Evolutionary conservation across 2,888 invertebrate genomes (phyloP), one percentile per base, ranked within the genome.

Genomic region (Drosophila barbarae): DNA sequence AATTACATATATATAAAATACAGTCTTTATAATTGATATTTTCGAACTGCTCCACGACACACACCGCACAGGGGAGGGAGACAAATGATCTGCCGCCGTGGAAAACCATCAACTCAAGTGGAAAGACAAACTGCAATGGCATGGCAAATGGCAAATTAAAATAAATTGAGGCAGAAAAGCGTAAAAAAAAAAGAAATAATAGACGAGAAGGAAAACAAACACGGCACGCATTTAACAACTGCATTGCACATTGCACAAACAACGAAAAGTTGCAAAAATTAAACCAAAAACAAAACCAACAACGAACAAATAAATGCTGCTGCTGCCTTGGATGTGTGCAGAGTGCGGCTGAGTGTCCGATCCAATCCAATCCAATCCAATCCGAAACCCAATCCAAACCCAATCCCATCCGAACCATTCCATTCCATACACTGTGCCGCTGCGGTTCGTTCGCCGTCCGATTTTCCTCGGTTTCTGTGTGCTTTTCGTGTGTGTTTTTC

Each of bases 391-490:
- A 23, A 18, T 28, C 57, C 41, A 32, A n/a, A 8, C 51, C 26
- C 39, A 18, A 21, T 39, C 39, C 51, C 55, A 30, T 18, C 21
- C 41, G 21, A 15, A 12, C 52, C 39, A 47, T 47, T 44, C 56
- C 56, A 60, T 7, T 46, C 28, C 57, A 21, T 13, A 35, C 35
- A 30, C 30, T 30, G 36, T 36, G 51, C 49, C 53, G 44, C 36
- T 42, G 54, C 70, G 57, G 57, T 49, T 74, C 68, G 74, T 51
- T 73, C 69, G 69, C 52, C 71, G 52, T 34, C 30, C 53, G 51
- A 41, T 39, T 51, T 41, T 57, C 30, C 52, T 32, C 32, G 15
- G 13, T n/a, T 28, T 41, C 41, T 42, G 42, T 42, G 26, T 28
- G 42, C 42, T 34, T 26, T 54, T 36, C 35, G 12, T 53, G 52